A percentile compares a stretch with the other conserved stretches of the same genome.
Conservation (phyloP, 2,113 vertebrate species). For the Paraplagusia blochii region DNA sequence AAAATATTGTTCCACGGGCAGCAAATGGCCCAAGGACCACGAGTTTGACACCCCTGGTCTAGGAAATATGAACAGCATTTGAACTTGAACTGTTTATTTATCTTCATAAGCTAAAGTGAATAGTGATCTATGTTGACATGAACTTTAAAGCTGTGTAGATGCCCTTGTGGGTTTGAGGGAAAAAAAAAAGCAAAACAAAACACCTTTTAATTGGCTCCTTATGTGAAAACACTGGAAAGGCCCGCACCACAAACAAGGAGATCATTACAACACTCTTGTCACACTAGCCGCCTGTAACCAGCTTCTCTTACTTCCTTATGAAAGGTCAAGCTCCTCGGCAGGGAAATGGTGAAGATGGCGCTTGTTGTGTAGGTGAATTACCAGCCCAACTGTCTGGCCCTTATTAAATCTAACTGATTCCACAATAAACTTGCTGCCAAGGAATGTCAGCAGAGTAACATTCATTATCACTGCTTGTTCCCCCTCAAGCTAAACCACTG, state of each 20-base stretch:
- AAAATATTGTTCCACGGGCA: too few relatives aligned
- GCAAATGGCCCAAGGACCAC: too few relatives aligned
- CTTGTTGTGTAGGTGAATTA: conserved; percentile 1
- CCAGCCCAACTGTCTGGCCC: conserved; percentile 9
- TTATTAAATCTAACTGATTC: neutral
- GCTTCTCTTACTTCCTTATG: conserved; percentile 64
- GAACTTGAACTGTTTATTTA: conserved; percentile 30
- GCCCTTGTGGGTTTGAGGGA: conserved; percentile 77
- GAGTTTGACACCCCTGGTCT: too few relatives aligned
- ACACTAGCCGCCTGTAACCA: conserved; percentile 80
- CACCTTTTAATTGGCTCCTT: conserved; percentile 91
- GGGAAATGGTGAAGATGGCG: neutral
- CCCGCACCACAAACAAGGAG: conserved; percentile 84
- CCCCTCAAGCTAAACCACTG: too few relatives aligned
- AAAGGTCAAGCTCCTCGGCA: conserved; percentile 81
- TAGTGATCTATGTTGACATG: conserved; percentile 22
- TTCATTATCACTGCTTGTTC: too few relatives aligned
- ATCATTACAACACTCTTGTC: conserved; percentile 83
- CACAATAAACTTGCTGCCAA: too few relatives aligned
- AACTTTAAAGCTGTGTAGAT: conserved; percentile 72
- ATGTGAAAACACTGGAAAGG: conserved; percentile 89
- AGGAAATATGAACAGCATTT: conserved; percentile 3
- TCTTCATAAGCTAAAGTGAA: conserved; percentile 20
- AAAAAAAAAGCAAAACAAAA: conserved; percentile 82
- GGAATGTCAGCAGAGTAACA: too few relatives aligned